Evolutionary conservation across 2,888 invertebrate genomes (phyloP), one percentile per base, ranked within the genome.

Genomic region (Gortyna flavago): DNA sequence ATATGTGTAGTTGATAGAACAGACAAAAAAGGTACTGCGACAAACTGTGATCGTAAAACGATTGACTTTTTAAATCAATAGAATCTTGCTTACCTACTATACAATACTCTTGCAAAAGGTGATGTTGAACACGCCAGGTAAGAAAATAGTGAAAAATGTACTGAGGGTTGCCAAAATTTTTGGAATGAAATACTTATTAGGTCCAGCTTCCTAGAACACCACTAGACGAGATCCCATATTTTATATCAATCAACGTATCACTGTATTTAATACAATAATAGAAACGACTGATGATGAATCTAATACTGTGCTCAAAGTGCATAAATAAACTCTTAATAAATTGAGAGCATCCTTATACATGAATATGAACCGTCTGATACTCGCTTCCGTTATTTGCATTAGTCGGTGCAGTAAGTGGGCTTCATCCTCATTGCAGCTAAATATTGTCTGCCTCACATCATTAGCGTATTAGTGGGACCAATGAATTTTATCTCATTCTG

Each of bases 371-470:
- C 88, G 92, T 92, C 92, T 91, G 90, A 90, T 90, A 89, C 87
- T 90, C 89, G 87, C 89, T 90, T 91, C 90, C 91, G 91, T 85
- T 90, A 89, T 82, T 88, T 88, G 89, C 91, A 90, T 89, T 90
- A 87, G 83, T 87, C 86, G 74, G 78, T 86, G 85, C 85, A 83
- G 65, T 67, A 73, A 77, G 89, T 95, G 88, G 95, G 96, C 92
- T 88, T 86, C 93, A 92, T 95, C 95, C 95, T 96, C 91, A 93
- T 95, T 96, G 91, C 87, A 86, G 89, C 83, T 92, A 93, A 93
- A 91, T 91, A 90, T 83, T 69, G 64, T 81, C 75, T 81, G 83
- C 80, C 44, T 59, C 48, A 72, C 76, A 85, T 78, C 78, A 87
- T 86, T 88, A 85, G 64, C 69, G 77, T 80, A 80, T 85, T 84